Base-by-base conservation (phyloP, 2,888 invertebrate species). In the Andrena minutula region DNA sequence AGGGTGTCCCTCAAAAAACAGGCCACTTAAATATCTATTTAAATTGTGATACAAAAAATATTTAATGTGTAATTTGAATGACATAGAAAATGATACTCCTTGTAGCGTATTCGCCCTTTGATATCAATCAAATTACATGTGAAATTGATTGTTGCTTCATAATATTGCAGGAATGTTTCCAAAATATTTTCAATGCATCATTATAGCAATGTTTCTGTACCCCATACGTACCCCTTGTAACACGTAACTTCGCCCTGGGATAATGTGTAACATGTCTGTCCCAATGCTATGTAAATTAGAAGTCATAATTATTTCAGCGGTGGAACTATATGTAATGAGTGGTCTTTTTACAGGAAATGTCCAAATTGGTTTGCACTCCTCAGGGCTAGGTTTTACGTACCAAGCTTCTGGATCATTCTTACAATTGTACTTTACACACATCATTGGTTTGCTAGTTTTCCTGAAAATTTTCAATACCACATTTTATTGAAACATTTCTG, bases 311-410 rank as follows among this genome's bases (percentile, higher is more conserved):
- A 87, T 85, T 23, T 89, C 87, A 6, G 84, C 83, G 2, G 90
- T 88, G 6, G 91, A 90, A 60, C 56, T 88, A 49, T 89, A 91
- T 3, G 91, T 91, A 41, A 93, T 92, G 3, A 93, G 79, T 0
- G 93, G 93, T 41, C 92, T 83, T 26, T 90, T 92, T 2, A 64
- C 63, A 23, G 92, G 89, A 82, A 90, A 83, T 16, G 84, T 90
- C 91, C 92, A 92, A 3, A 85, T 72, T n/a, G 93, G 93, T 82
- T 90, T 91, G 72, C 90, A 90, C 56, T 89, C 88, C 20, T 90
- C 88, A 41, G 92, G 91, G 80, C 91, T 93, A 8, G 92, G 92
- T 75, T 89, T 89, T 5, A 91, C 87, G 26, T 84, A 47, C 91
- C 92, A 92, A 7, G 90, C 88, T 28, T 90, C 88, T 1, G 92